These are phyloP conservation scores for Phoxinus dragarum DNA, from an alignment of 2,797 vertebrate species.

Conservation along the genomic window DNA sequence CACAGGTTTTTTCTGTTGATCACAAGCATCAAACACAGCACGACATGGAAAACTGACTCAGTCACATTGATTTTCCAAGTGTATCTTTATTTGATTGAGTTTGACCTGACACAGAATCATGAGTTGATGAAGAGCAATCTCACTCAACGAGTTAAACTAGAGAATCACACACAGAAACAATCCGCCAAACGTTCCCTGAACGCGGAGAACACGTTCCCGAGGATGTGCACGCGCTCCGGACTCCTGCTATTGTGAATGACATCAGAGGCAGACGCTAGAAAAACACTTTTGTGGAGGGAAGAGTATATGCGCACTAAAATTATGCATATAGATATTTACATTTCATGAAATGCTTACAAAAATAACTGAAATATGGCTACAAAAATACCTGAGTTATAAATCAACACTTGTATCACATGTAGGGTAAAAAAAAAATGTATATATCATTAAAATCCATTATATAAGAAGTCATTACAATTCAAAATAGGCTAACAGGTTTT, in stretches of 20 bases:
- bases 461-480: slow-evolving; percentile 68
- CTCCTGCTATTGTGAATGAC: slow-evolving; percentile 48
- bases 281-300: slow-evolving; percentile 21
- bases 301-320: slow-evolving; percentile 68
- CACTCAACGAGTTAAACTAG: neutral
- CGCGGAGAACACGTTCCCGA: neutral
- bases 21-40: neutral
- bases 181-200: slow-evolving; percentile 35
- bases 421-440: slow-evolving; percentile 37
- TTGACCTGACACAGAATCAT: slow-evolving; percentile 38
- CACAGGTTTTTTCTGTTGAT: neutral
- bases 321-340: slow-evolving; percentile 67
- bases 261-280: slow-evolving; percentile 27
- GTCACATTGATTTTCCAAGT: neutral
- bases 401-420: slow-evolving; percentile 61
- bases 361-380: slow-evolving; percentile 15
- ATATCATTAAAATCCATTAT: slow-evolving; percentile 23
- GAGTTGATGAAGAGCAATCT: neutral
- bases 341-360: slow-evolving; percentile 20
- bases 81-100: slow-evolving; percentile 16
- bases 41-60: neutral
- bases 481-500: slow-evolving; percentile 59
- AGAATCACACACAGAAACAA: slow-evolving; percentile 3
- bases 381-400: slow-evolving; percentile 66
- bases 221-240: neutral